Percentiles rank a stretch among this genome's conserved stretches.
Evolutionary conservation across 1,140 invertebrate species (phyloP).

Genomic region (Listronotus bonariensis): DNA sequence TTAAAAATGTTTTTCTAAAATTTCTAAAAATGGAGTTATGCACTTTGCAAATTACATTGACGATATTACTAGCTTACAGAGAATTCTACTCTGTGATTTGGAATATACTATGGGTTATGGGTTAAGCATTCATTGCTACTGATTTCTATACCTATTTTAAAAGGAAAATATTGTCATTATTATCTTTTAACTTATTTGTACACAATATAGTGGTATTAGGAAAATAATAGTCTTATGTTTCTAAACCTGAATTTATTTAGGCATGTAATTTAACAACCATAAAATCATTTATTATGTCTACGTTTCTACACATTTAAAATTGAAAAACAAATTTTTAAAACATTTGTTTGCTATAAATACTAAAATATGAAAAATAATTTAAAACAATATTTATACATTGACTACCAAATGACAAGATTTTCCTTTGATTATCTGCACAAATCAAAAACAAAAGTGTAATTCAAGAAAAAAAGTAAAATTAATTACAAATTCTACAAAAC

Average conservation of each 20-base stretch:
- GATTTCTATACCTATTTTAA: background rate
- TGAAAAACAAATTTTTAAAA: slow-evolving; percentile 5
- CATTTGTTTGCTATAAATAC: background rate
- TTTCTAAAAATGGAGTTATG: no score
- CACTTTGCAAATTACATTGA: no score
- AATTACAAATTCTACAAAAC: background rate
- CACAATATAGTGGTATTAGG: background rate
- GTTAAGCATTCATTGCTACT: slow-evolving; percentile 29
- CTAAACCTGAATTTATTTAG: slow-evolving; percentile 5
- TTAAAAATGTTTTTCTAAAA: no score
- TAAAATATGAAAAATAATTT: slow-evolving; percentile 2
- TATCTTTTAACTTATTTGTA: background rate
- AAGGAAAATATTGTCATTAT: slow-evolving; percentile 21
- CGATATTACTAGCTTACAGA: background rate
- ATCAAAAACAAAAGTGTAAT: slow-evolving; percentile 2
- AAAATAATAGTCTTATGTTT: slow-evolving; percentile 12
- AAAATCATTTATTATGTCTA: slow-evolving; percentile 4
- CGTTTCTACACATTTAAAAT: slow-evolving; percentile 12
- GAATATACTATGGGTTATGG: slow-evolving; percentile 28
- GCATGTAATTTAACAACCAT: background rate
- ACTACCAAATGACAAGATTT: slow-evolving; percentile 9
- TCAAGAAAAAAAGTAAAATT: background rate
- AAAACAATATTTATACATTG: no score
- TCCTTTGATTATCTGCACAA: slow-evolving; percentile 1
- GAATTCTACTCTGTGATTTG: slow-evolving; percentile 13